Base-by-base conservation (phyloP, 1,140 invertebrate genomes). In the Trichoplusia ni region DNA sequence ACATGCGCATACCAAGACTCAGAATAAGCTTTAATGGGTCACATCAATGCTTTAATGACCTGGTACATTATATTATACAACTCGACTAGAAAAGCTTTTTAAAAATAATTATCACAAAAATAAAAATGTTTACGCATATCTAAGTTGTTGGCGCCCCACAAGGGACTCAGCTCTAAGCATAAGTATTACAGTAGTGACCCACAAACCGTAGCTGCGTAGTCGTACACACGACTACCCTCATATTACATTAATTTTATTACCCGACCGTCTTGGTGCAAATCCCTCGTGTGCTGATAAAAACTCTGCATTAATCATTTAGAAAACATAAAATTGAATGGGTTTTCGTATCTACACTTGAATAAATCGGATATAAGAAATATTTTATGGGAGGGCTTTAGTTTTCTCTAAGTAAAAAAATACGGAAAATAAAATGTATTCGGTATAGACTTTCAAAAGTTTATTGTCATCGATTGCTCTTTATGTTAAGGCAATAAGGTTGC, bases 341-440 rank as follows among this genome's bases (percentile, higher is more conserved):
- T 14, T 29, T 16, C 25, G 23, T 49, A 29, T 16, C 44, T 29
- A 2, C 23, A 29, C 14, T 49, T 49, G 46, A 49, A 49, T 49
- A 49, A 49, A 49, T 49, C 46, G 29, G 25, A 49, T 49, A 25
- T n/a, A 27, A 49, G 46, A 14, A 29, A 47, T 47, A 47, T 47
- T 47, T 49, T 31, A 49, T 31, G 16, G 46, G 46, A n/a, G n/a
- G n/a, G n/a, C n/a, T n/a, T 18, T 31, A 18, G 46, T 49, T 49
- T 5, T 18, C 11, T 13, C 23, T 44, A 1, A n/a, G 16, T 1
- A 9, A n/a, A 4, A 31, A 9, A 29, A 29, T 29, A 16, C 3
- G 11, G 5, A 14, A 7, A 9, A 19, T 23, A n/a, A n/a, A n/a
- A n/a, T n/a, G n/a, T n/a, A n/a, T n/a, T n/a, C n/a, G n/a, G n/a